Percentiles rank a stretch among this genome's conserved stretches.
These are phyloP conservation scores for Odiellus spinosus DNA, from an alignment of 2,888 invertebrate species.

Conservation along the genomic window DNA sequence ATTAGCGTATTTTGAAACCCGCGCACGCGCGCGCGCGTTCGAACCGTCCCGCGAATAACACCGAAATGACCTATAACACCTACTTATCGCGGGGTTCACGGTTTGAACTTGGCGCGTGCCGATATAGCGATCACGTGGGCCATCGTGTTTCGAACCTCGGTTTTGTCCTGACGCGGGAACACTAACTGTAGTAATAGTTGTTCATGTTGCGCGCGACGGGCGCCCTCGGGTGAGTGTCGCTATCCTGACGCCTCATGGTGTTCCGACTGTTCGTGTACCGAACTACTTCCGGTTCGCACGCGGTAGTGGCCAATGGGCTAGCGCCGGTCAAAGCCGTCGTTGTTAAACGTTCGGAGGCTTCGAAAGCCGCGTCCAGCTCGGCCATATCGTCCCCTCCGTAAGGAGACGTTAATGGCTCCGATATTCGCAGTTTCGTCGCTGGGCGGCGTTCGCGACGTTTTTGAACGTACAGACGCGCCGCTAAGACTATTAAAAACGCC, in stretches of 20 bases:
- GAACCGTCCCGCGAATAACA: too few species aligned
- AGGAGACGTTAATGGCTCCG: constrained; percentile 10
- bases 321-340: too few species aligned
- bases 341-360: too few species aligned
- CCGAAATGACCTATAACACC: too few species aligned
- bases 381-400: constrained; percentile 10
- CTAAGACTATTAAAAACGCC: constrained; percentile 14
- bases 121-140: too few species aligned
- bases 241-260: constrained; percentile 22
- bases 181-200: constrained; percentile 21
- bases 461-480: constrained; percentile 17
- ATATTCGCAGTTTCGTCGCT: constrained; percentile 11
- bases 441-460: constrained; percentile 12
- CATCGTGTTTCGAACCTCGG: too few species aligned
- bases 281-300: constrained; percentile 15
- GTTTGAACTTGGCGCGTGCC: too few species aligned
- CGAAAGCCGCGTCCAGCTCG: constrained; percentile 7
- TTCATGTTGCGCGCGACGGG: constrained; percentile 20
- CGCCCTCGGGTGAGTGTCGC: constrained; percentile 34
- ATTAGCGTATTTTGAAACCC: too few species aligned
- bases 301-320: constrained; percentile 3
- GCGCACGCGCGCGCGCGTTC: too few species aligned
- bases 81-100: too few species aligned
- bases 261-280: constrained; percentile 13
- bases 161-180: background rate